Evolutionary conservation across 2,113 vertebrate species (phyloP).

Genomic region (Peromyscus maniculatus): DNA sequence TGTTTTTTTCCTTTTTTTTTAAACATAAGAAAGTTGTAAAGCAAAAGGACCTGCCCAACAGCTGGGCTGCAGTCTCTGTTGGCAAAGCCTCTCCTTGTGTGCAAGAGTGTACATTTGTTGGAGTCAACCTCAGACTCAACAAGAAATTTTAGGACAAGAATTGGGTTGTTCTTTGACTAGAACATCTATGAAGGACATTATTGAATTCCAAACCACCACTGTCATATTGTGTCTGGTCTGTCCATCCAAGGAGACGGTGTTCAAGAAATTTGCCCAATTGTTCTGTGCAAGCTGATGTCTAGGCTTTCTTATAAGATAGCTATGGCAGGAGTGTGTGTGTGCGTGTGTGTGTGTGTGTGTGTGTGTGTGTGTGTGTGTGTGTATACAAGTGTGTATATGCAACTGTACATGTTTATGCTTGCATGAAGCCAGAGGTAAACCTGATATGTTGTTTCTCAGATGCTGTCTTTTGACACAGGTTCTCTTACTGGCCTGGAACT

Average conservation of each 20-base stretch:
- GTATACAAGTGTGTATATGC: not conserved
- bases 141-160: slow-evolving; percentile 3
- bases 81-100: slow-evolving; percentile 25
- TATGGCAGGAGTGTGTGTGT: not conserved
- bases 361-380: too few species aligned
- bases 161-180: slow-evolving; percentile 1
- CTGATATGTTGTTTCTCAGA: too few species aligned
- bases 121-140: slow-evolving; percentile 7
- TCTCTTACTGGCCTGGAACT: not conserved
- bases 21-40: slow-evolving; percentile 64
- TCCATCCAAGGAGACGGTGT: not conserved
- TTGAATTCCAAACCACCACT: not conserved
- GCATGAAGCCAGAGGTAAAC: not conserved
- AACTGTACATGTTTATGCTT: not conserved
- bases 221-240: not conserved
- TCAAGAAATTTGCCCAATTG: not conserved
- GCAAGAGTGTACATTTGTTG: not conserved
- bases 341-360: not conserved
- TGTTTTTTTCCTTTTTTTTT: not conserved
- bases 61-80: slow-evolving; percentile 70
- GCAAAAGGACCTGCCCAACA: slow-evolving; percentile 67
- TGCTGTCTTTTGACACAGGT: not conserved
- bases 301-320: not conserved
- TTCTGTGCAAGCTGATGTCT: not conserved
- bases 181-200: slow-evolving; percentile 15